These are phyloP conservation scores for Drosophila repletoides DNA, from an alignment of 1,140 invertebrate genomes.

Conservation along the genomic window DNA sequence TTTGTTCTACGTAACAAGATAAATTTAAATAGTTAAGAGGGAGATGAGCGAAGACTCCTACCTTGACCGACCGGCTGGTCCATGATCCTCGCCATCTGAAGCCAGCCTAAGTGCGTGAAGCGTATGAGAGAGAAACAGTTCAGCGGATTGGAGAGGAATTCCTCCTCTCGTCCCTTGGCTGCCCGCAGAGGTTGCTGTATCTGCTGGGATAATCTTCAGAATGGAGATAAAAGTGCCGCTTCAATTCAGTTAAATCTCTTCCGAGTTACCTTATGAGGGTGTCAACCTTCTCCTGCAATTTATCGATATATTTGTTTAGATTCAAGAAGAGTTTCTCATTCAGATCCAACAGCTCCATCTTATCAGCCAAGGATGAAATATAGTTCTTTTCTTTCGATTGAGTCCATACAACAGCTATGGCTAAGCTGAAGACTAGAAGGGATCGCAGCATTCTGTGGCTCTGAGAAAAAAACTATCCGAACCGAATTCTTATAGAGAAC, in stretches of 20 bases:
- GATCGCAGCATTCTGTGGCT: too few species aligned
- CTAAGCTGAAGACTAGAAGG: too few species aligned
- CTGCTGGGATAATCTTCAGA: slow-evolving; percentile 22
- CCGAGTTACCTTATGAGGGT: slow-evolving; percentile 35
- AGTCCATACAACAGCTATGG: too few species aligned
- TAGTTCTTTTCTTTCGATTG: not conserved
- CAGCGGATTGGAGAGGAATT: slow-evolving; percentile 55
- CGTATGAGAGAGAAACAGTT: slow-evolving; percentile 47
- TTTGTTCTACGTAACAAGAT: slow-evolving; percentile 58
- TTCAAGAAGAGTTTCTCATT: slow-evolving; percentile 25
- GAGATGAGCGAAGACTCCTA: too few species aligned
- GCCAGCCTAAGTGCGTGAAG: slow-evolving; percentile 50
- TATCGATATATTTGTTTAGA: slow-evolving; percentile 10
- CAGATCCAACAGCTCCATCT: slow-evolving; percentile 8
- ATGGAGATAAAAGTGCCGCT: not conserved
- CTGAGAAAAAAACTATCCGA: too few species aligned
- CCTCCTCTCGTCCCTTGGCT: slow-evolving; percentile 29
- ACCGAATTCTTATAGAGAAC: too few species aligned
- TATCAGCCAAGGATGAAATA: not conserved
- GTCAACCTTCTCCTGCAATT: slow-evolving; percentile 15
- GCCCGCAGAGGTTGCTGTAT: not conserved
- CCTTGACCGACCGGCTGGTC: slow-evolving; percentile 75
- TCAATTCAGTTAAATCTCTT: too few species aligned
- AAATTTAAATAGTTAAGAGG: not conserved
- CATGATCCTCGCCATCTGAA: slow-evolving; percentile 11